Evolutionary conservation across 1,140 invertebrate species (phyloP), one percentile per base, ranked within the genome.

Genomic region (Macrobrachium nipponense): DNA sequence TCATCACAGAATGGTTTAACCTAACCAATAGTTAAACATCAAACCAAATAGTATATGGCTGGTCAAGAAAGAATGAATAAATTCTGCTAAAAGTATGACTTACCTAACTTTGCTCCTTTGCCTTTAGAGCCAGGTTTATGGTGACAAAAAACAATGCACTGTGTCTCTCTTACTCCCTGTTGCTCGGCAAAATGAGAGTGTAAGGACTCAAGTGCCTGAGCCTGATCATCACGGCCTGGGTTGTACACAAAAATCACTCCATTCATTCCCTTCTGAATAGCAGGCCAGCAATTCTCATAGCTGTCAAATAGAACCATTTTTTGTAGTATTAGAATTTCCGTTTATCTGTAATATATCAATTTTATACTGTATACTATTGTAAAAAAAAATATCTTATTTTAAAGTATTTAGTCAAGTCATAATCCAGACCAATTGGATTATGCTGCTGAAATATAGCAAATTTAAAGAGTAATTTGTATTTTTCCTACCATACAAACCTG

Each of bases 231-330:
- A 76, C 93, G 93, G 17, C 80, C 86, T 23, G 93, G 92, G 89
- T 94, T 95, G 88, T 94, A 96, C 7, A 96, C 94, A 89, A 96
- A 93, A 73, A 96, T 93, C n/a, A 95, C 93, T 36, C 95, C 96
- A 89, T 94, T 93, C 5, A 93, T 91, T 90, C 95, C 94, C 90
- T 93, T 92, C 68, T 94, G 93, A 85, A 96, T 92, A 12, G 94
- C 95, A 77, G 95, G 94, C 96, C 96, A 97, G 90, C 95, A 96
- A 18, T 92, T 92, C 90, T 95, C 94, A 91, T 94, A 96, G 89
- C 95, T 96, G 88, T 27, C 3, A 44, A 81, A 81, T 64, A 36
- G 11, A 80, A 10, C 2, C 0, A 15, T 43, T 10, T n/a, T 58
- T 14, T 23, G 23, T 60, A 23, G 20, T 5, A 75, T 11, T 23